A percentile compares a stretch with the other conserved stretches of the same genome.
Evolutionary conservation across 1,140 invertebrate species (phyloP).

Genomic region (Euborellia annulipes): DNA sequence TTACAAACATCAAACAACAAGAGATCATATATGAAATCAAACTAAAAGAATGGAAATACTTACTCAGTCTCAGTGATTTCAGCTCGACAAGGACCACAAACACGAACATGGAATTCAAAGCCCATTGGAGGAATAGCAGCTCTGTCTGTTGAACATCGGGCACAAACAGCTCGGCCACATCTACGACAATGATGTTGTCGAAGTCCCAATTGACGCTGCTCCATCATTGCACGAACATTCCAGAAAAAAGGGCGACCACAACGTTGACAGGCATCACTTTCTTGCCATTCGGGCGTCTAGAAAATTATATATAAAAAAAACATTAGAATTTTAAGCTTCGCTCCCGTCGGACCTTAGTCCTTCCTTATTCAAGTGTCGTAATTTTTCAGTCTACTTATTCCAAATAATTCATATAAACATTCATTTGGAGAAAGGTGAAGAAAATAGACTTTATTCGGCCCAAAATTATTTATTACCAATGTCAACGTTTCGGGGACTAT

Average conservation of each 20-base stretch:
- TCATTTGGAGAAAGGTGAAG: no score
- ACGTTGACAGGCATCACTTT: constrained; percentile 83
- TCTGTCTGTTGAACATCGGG: constrained; percentile 73
- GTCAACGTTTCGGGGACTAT: no score
- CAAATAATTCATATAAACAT: no score
- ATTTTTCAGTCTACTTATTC: no score
- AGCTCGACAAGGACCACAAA: constrained; percentile 82
- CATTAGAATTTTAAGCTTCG: background rate
- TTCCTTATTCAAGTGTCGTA: no score
- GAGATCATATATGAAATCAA: no score
- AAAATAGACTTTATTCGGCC: no score
- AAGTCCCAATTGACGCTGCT: constrained; percentile 78
- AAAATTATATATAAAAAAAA: constrained; percentile 13
- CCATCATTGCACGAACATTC: constrained; percentile 97
- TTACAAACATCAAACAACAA: no score
- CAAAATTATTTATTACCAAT: no score
- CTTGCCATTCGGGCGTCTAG: constrained; percentile 82
- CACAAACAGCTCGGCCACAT: constrained; percentile 89
- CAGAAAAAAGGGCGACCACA: constrained; percentile 94
- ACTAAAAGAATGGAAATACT: no score
- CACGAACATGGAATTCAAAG: constrained; percentile 92
- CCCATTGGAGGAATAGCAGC: constrained; percentile 89
- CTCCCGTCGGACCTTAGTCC: no score
- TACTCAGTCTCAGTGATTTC: constrained; percentile 73
- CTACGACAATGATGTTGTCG: constrained; percentile 78